Base-by-base conservation (phyloP, 2,888 invertebrate species). In the Perdita meconis region DNA sequence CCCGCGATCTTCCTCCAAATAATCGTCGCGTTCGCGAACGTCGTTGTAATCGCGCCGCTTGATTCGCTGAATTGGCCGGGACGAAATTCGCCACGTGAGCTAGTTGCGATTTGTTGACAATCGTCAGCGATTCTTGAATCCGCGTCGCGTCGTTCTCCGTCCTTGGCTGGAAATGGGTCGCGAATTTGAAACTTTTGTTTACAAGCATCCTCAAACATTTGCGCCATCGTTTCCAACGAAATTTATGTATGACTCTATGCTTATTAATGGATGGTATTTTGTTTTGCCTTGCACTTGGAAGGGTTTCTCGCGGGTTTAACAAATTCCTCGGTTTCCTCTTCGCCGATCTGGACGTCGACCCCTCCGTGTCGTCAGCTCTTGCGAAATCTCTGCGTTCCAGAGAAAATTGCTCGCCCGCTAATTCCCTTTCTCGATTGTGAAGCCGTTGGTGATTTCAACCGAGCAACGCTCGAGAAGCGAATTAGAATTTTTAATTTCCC, bases 321-420 rank as follows among this genome's bases (percentile, higher is more conserved):
- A 12, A 19, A 47, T 47, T 10, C 19, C 22, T 2, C 16, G 0
- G 22, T 13, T 22, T 38, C 5, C 24, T 38, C 13, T 40, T 24
- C 42, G 2, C 42, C 50, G 30, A n/a, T 34, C 40, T 26, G 72
- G 72, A 34, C 65, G 34, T 50, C 53, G 75, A 71, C 60, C 57
- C n/a, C 22, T 2, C n/a, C 12, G 57, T 70, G 56, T 50, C 76
- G 57, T 71, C 40, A 40, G 36, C 64, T 66, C 55, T 66, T 75
- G 68, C 75, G 19, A 75, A 72, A 79, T 75, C 79, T 56, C 71
- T 65, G 50, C 75, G 44, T 75, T 75, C 65, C 24, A 42, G 55
- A 38, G 77, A 51, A 72, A 68, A 79, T 79, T 77, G 76, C 67
- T 24, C 56, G 51, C 19, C 19, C 44, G 59, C 68, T 44, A 69